Evolutionary conservation across 2,797 vertebrate genomes (phyloP), one percentile per base, ranked within the genome.

Genomic region (Falco columbarius): DNA sequence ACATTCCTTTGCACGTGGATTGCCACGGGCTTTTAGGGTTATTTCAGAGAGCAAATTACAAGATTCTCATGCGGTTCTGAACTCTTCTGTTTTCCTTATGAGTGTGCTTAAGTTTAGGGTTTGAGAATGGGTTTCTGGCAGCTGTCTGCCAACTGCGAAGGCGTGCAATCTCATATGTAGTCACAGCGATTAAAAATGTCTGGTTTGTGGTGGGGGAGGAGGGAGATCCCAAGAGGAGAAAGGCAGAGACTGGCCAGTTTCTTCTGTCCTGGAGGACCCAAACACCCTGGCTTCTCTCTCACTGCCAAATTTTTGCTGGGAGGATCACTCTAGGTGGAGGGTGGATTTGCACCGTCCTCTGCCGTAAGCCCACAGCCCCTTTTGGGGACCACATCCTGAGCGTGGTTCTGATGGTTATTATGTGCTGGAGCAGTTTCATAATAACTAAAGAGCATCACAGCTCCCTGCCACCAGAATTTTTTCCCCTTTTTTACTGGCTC

Each of bases 81-180:
- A 10, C 47, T 90, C 84, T 42, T 81, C 52, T 91, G 81, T 88
- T 93, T 90, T 94, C 23, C 30, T 94, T 92, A 72, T 1, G 1
- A 34, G 20, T 8, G 7, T 18, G 30, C 56, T 68, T 42, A 29
- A 54, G 21, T 81, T 83, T 10, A 75, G 72, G 84, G 79, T 77
- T 93, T 91, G 67, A 61, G 52, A 38, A 56, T 7, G 65, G 36
- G 34, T 77, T 94, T 86, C 81, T 89, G 92, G 85, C 74, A 82
- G 86, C 77, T 94, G 74, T 34, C 62, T 89, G 81, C 74, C 67
- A 55, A 26, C 89, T 84, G 76, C n/a, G 49, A 2, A 55, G 81
- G 14, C 3, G 24, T 10, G 10, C 0, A 0, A 23, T 61, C 79
- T 80, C 0, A 0, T 38, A 0, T 7, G 51, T 56, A 44, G 15